Conservation (phyloP, 1,140 invertebrate species). For the Bombus ignitus region DNA sequence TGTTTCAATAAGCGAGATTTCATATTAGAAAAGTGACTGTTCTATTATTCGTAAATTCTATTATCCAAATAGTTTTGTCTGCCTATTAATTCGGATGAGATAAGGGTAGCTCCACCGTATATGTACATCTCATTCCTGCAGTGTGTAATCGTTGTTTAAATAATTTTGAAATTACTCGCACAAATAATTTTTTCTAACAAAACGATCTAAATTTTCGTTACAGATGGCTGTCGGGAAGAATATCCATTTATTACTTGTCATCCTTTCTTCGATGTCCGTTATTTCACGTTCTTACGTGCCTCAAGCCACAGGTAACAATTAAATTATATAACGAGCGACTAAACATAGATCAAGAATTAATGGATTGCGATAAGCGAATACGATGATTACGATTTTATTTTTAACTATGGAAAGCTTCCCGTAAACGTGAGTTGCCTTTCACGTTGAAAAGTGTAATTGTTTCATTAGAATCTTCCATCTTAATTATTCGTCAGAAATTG, state of each 20-base stretch:
- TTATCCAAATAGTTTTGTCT: no score
- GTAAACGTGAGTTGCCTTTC: not conserved
- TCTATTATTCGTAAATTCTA: no score
- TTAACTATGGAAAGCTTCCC: not conserved
- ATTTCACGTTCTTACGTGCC: slow-evolving; percentile 66
- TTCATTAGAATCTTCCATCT: not conserved
- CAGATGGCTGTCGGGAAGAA: slow-evolving; percentile 77
- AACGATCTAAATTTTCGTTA: slow-evolving; percentile 38
- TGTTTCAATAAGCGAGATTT: no score
- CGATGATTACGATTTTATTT: not conserved
- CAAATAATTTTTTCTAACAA: not conserved
- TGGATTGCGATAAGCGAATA: not conserved
- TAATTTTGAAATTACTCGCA: no score
- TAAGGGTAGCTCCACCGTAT: no score
- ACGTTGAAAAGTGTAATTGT: not conserved
- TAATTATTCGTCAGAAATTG: not conserved
- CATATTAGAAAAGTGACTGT: no score
- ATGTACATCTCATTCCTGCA: not conserved
- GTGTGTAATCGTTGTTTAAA: not conserved
- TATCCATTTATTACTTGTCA: slow-evolving; percentile 74
- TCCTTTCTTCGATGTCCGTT: slow-evolving; percentile 71
- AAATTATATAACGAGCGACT: not conserved
- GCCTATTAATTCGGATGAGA: no score
- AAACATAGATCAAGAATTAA: not conserved
- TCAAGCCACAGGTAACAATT: slow-evolving; percentile 68